A percentile compares a stretch with the other conserved stretches of the same genome.
Evolutionary conservation across 2,888 invertebrate species (phyloP).

Genomic region (Odontothrips loti): DNA sequence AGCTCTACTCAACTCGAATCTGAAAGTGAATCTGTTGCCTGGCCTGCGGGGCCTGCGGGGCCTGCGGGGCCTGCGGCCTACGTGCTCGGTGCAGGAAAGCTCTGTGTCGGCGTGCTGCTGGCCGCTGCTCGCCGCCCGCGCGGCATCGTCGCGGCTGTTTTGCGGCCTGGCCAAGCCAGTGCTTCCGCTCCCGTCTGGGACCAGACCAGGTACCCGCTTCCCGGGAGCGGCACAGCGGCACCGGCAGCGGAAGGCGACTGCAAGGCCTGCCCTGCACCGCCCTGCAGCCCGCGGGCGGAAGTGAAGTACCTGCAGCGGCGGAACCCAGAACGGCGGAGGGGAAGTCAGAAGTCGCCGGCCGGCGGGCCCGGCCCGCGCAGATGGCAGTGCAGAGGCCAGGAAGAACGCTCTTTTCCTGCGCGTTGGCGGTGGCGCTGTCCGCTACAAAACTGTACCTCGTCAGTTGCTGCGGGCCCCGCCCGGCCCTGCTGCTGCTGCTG

Average conservation of each 20-base stretch:
- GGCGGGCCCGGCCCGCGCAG: too few relatives aligned
- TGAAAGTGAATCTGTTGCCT: conserved; percentile 12
- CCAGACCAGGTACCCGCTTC: not conserved
- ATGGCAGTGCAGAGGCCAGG: too few relatives aligned
- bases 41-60: not conserved
- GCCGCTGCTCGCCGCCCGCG: not conserved
- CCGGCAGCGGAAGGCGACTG: not conserved
- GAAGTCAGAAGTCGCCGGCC: too few relatives aligned
- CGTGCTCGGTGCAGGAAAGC: not conserved
- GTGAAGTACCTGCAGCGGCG: too few relatives aligned
- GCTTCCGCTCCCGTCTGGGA: not conserved
- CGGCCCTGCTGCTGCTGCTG: too few relatives aligned
- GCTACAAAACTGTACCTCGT: too few relatives aligned
- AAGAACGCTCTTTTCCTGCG: too few relatives aligned
- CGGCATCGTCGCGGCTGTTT: not conserved
- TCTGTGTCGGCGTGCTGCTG: too few relatives aligned
- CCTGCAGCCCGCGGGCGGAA: too few relatives aligned
- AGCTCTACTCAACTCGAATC: not conserved
- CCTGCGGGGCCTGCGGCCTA: conserved; percentile 4
- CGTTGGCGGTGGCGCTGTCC: too few relatives aligned
- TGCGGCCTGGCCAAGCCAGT: not conserved
- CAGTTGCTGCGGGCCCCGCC: too few relatives aligned
- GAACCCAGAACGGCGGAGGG: too few relatives aligned
- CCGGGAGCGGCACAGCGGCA: not conserved
- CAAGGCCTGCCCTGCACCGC: not conserved